Evolutionary conservation across 2,113 vertebrate species (phyloP).

Genomic region (Nothoprocta pentlandii): DNA sequence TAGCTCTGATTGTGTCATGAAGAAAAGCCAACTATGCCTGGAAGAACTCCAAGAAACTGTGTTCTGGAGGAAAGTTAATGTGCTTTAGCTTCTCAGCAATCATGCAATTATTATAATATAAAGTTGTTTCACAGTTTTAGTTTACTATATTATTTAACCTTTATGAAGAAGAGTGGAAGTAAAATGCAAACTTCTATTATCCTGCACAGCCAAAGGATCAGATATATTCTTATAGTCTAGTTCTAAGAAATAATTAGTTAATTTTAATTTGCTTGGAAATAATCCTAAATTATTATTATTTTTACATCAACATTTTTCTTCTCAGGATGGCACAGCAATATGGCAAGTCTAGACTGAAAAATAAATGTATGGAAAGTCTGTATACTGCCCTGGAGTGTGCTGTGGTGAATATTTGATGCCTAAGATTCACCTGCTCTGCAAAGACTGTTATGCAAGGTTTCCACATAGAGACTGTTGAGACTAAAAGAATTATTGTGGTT

Average conservation of each 20-base stretch:
- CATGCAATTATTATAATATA: not conserved
- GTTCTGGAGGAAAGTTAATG: not conserved
- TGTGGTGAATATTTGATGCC: not conserved
- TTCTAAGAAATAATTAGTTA: not conserved
- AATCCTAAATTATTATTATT: not conserved
- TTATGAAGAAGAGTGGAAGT: not conserved
- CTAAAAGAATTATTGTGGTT: not conserved
- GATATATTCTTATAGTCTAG: not conserved
- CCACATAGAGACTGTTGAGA: not conserved
- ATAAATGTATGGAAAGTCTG: not conserved
- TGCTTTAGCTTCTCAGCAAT: not conserved
- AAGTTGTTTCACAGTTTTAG: not conserved
- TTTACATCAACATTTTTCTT: not conserved
- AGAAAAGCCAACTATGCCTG: not conserved
- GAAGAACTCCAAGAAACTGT: not conserved
- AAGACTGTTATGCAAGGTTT: not conserved
- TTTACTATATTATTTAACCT: not conserved
- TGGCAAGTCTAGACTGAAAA: not conserved
- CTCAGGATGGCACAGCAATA: not conserved
- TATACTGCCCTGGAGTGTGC: not conserved
- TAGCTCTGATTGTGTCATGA: not conserved
- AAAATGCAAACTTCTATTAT: not conserved
- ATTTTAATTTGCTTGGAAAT: not conserved
- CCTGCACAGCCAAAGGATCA: not conserved
- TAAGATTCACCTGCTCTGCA: not conserved